Conservation (phyloP, 2,113 vertebrate species). For the Aspiorhynchus laticeps region DNA sequence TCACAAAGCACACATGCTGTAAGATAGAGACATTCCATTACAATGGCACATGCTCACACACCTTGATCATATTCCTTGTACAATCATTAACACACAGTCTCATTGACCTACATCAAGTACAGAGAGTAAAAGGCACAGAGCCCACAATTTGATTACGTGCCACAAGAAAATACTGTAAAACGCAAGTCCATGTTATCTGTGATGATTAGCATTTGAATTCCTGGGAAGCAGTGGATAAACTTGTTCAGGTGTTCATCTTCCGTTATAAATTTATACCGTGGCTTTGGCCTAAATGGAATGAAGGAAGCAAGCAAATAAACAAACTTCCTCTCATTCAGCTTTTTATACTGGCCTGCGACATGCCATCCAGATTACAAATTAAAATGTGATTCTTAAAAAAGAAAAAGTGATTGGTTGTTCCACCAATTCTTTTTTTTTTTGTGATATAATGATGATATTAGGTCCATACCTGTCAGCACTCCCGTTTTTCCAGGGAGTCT, state of each 20-base stretch:
- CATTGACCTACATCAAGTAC: slow-evolving; percentile 25
- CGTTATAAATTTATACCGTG: not conserved
- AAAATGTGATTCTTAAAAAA: no score
- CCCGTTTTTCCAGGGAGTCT: no score
- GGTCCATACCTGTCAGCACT: no score
- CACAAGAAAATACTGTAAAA: not conserved
- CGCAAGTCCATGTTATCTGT: not conserved
- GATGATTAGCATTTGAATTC: slow-evolving; percentile 3
- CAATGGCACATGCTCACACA: slow-evolving; percentile 11
- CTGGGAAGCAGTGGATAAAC: not conserved
- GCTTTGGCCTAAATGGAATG: not conserved
- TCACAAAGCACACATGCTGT: not conserved
- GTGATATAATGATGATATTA: no score
- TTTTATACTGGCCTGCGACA: not conserved
- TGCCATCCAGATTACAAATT: not conserved
- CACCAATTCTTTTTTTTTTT: no score
- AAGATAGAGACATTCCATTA: slow-evolving; percentile 9
- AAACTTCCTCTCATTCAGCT: not conserved
- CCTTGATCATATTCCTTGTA: slow-evolving; percentile 17
- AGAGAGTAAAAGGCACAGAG: slow-evolving; percentile 9
- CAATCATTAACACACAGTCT: slow-evolving; percentile 44
- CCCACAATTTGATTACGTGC: not conserved
- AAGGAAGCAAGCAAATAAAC: not conserved
- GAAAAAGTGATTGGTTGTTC: no score
- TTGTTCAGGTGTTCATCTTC: not conserved